Evolutionary conservation across 2,113 vertebrate genomes (phyloP).

Genomic region (Mugil cephalus): DNA sequence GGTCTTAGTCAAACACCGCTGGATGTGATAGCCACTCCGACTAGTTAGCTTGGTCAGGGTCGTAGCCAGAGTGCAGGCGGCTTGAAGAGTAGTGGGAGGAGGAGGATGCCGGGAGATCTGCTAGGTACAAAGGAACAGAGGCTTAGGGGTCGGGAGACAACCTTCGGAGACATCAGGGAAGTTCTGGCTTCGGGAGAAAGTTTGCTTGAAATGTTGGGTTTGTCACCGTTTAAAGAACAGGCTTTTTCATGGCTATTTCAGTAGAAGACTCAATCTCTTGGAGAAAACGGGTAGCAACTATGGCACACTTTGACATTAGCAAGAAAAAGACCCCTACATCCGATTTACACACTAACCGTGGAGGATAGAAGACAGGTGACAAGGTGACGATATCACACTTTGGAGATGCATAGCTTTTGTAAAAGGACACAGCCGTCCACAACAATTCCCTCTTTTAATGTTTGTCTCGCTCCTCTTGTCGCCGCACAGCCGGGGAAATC

Average conservation of each 20-base stretch:
- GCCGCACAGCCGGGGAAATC: not conserved
- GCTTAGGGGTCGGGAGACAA: not conserved
- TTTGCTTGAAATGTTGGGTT: slow-evolving; percentile 8
- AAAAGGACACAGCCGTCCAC: too few species aligned
- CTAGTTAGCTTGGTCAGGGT: slow-evolving; percentile 60
- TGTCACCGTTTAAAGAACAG: too few species aligned
- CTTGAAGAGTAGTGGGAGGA: slow-evolving; percentile 17
- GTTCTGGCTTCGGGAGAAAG: slow-evolving; percentile 14
- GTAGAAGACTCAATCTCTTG: not conserved
- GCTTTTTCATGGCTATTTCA: not conserved
- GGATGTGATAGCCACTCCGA: slow-evolving; percentile 71
- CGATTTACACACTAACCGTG: not conserved
- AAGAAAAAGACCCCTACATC: not conserved
- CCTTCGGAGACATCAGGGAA: not conserved
- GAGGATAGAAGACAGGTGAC: not conserved
- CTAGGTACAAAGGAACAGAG: not conserved
- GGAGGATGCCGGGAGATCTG: slow-evolving; percentile 11
- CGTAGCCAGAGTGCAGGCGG: slow-evolving; percentile 28
- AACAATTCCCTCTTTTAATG: not conserved
- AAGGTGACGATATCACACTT: not conserved
- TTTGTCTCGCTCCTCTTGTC: not conserved
- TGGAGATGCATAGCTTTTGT: not conserved
- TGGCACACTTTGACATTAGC: not conserved
- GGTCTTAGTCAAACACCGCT: slow-evolving; percentile 76
- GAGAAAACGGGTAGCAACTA: not conserved